A percentile compares a stretch with the other conserved stretches of the same genome.
These are phyloP conservation scores for Oreochromis tanganicae DNA, from an alignment of 2,113 vertebrate genomes.

Conservation along the genomic window DNA sequence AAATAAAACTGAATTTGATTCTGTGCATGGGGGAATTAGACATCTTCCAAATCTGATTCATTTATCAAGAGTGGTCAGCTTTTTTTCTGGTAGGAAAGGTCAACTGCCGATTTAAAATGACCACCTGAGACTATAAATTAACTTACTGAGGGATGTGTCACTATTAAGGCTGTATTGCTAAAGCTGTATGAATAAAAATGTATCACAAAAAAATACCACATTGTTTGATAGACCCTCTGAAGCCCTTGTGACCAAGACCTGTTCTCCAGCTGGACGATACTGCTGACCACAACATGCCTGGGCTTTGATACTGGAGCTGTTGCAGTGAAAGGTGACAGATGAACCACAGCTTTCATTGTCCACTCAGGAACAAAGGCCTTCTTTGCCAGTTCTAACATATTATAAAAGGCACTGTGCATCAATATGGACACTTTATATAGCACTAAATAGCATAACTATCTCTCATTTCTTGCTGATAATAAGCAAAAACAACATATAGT, in stretches of 20 bases:
- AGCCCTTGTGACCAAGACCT: neutral
- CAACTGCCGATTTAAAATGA: neutral
- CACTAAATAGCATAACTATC: neutral
- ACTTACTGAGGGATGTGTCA: neutral
- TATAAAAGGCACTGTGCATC: constrained; percentile 25
- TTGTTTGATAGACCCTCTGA: neutral
- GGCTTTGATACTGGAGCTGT: constrained; percentile 25
- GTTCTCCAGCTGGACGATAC: constrained; percentile 5
- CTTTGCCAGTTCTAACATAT: neutral
- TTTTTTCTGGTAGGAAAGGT: neutral
- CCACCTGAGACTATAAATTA: neutral
- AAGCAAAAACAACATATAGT: neutral
- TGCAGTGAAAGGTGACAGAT: constrained; percentile 23
- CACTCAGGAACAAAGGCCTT: constrained; percentile 44
- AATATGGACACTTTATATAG: constrained; percentile 10
- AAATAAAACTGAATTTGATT: neutral
- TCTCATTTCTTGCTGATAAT: neutral
- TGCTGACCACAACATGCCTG: neutral
- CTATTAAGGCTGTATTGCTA: neutral
- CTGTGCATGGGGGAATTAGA: neutral
- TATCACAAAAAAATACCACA: neutral
- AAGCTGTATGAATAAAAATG: neutral
- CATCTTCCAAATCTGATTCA: neutral
- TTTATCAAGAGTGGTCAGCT: neutral
- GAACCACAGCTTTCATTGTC: constrained; percentile 39